A percentile compares a stretch with the other conserved stretches of the same genome.
Evolutionary conservation across 2,797 vertebrate genomes (phyloP).

Genomic region (Avahi laniger): DNA sequence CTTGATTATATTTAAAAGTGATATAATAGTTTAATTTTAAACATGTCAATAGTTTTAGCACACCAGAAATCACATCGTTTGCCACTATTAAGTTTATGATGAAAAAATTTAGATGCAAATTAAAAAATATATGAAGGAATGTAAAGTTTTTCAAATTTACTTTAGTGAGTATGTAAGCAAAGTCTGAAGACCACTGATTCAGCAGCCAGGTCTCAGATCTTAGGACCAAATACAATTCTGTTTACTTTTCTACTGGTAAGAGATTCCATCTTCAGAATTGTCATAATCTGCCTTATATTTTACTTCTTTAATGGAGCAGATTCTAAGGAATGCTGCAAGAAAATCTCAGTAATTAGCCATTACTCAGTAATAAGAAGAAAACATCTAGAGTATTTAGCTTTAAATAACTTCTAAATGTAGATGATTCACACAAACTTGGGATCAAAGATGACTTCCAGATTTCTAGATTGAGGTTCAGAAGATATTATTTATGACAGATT

Average conservation of each 20-base stretch:
- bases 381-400: not conserved
- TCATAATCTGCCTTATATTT: not conserved
- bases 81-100: not conserved
- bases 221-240: not conserved
- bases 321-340: not conserved
- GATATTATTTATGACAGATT: not conserved
- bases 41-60: not conserved
- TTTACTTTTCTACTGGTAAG: not conserved
- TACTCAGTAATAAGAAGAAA: not conserved
- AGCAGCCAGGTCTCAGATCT: not conserved
- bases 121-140: not conserved
- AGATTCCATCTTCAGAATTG: not conserved
- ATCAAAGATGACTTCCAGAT: not conserved
- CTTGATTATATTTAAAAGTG: not conserved
- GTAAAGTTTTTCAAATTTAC: conserved; percentile 15
- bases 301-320: not conserved
- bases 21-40: conserved; percentile 22
- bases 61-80: not conserved
- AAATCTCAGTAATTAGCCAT: conserved; percentile 9
- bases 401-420: conserved; percentile 33
- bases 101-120: conserved; percentile 27
- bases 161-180: not conserved
- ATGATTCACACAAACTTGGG: not conserved
- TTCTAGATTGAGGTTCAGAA: not conserved
- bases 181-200: not conserved